Base-by-base conservation (phyloP, 2,888 invertebrate species). In the Drosophila antonietae region DNA sequence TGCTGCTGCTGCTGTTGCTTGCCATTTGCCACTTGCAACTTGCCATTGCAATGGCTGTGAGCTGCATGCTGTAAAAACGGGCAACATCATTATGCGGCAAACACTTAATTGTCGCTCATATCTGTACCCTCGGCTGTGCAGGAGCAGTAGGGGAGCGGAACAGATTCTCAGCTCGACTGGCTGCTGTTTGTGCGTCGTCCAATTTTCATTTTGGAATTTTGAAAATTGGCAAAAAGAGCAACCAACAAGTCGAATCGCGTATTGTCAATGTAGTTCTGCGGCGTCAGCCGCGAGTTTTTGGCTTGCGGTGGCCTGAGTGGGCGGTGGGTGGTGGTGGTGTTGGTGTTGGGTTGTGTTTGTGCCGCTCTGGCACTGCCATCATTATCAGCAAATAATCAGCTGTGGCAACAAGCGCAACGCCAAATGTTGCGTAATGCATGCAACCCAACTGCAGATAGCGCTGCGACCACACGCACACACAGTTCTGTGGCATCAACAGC, bases 1-100 rank as follows among this genome's bases (percentile, higher is more conserved):
- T 47, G 47, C 9, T 28, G 47, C 15, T 61, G 51, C 44, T 31
- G 43, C 39, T 39, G 39, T 51, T 65, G 67, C 59, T 31, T 75
- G 71, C 69, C 33, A 58, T 63, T 44, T n/a, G 15, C 41, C 14
- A 23, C 47, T 28, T 28, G 47, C 47, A 28, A 8, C 47, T 18
- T 63, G 71, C 69, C 37, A 58, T 68, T 44, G 20, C 37, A 58
- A 67, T 44, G 20, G 41, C n/a, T 33, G 33, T 8, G 10, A 9
- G n/a, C 41, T 35, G 57, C 62, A 15, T 73, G 68, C 73, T 62
- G 75, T 87, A 88, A 80, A 86, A 80, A 86, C 73, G 70, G 76
- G 84, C 87, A 84, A 87, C 89, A 84, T 89, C 84, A 89, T 84
- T 84, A 84, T 84, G 84, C 84, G 84, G 89, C 84, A 84, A 89